A percentile compares a stretch with the other conserved stretches of the same genome.
phyloP scores from a whole-genome alignment of 2,797 vertebrate genomes.

The Hirundo rustica region DNA sequence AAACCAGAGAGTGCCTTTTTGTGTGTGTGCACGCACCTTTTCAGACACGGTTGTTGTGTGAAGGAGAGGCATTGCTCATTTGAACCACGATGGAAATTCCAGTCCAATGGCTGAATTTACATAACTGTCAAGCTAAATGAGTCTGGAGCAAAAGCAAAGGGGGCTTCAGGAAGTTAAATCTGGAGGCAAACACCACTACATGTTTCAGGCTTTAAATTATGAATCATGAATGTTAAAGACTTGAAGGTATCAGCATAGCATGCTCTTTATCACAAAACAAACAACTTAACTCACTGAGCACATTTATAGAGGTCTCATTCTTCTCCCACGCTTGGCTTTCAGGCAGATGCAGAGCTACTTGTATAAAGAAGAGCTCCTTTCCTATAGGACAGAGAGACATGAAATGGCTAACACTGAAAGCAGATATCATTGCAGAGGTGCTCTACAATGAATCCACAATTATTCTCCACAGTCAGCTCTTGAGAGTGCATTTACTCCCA shows the following conservation, averaged over 20 bases:
- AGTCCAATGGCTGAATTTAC: conserved; percentile 12
- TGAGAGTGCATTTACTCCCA: neutral
- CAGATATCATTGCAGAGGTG: neutral
- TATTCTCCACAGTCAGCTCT: neutral
- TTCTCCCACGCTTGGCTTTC: neutral
- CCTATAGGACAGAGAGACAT: neutral
- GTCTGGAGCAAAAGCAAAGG: neutral
- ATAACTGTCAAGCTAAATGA: neutral
- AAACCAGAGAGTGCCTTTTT: neutral
- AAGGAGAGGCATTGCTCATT: neutral
- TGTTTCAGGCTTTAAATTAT: conserved; percentile 23
- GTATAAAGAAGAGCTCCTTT: neutral
- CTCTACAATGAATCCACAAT: neutral
- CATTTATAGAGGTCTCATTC: neutral
- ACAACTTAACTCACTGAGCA: neutral
- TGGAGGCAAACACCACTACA: neutral
- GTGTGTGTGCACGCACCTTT: neutral
- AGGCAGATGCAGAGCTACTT: neutral
- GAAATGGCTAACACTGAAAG: neutral
- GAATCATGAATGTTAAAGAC: conserved; percentile 37
- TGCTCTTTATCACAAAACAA: conserved; percentile 44
- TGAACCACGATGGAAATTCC: conserved; percentile 3
- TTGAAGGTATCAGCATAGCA: conserved; percentile 27
- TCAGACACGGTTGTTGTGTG: neutral
- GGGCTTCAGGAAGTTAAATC: conserved; percentile 19